These are phyloP conservation scores for Drosophila nikananu DNA, from an alignment of 1,140 invertebrate genomes.

Conservation along the genomic window DNA sequence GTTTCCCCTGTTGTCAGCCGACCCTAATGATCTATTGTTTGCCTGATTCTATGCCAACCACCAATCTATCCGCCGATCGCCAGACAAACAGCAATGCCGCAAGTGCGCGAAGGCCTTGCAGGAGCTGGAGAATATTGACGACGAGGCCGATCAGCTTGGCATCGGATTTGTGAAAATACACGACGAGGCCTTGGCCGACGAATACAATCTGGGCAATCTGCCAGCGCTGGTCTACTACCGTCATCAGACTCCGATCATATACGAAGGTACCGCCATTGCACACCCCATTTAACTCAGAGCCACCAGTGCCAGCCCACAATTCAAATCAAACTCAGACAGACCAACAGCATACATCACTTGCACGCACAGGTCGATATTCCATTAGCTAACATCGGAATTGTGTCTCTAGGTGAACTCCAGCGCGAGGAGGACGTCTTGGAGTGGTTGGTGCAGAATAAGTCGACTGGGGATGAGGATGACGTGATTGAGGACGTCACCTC, in stretches of 20 bases:
- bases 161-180: conserved; percentile 98
- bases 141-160: conserved; percentile 97
- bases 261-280: conserved; percentile 90
- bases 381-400: conserved; percentile 54
- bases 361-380: conserved; percentile 12
- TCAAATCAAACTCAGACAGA: conserved; percentile 3
- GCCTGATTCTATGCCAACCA: conserved; percentile 60
- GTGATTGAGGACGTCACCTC: conserved; percentile 97
- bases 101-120: conserved; percentile 95
- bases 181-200: conserved; percentile 95
- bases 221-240: conserved; percentile 97
- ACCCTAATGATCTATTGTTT: conserved; percentile 59
- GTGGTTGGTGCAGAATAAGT: conserved; percentile 96
- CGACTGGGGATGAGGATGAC: conserved; percentile 96
- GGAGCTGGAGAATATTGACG: conserved; percentile 97
- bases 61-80: conserved; percentile 21
- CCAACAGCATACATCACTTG: conserved; percentile 25
- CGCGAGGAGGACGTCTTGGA: conserved; percentile 96
- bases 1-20: conserved; percentile 5
- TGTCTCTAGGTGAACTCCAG: conserved; percentile 92
- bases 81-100: conserved; percentile 96
- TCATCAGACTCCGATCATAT: conserved; percentile 97
- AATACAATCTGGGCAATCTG: conserved; percentile 95
- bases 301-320: conserved; percentile 1
- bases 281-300: conserved; percentile 14